Evolutionary conservation across 2,113 vertebrate genomes (phyloP).

Genomic region (Tachuris rubrigastra): DNA sequence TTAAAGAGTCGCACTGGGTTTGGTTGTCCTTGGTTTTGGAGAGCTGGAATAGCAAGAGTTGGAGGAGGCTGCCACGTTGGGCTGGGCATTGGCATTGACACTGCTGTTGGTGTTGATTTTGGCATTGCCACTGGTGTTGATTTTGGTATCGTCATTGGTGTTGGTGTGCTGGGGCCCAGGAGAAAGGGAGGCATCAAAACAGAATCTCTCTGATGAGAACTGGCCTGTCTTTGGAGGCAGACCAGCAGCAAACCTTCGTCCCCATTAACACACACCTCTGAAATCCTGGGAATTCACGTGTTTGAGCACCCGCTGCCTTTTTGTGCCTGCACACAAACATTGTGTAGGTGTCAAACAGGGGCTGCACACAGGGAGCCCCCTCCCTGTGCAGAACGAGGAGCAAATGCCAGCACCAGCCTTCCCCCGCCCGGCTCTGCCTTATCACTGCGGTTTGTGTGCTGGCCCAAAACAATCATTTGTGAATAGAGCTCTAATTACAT

Average conservation of each 20-base stretch:
- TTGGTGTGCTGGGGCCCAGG: background rate
- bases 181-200: background rate
- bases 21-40: background rate
- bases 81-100: background rate
- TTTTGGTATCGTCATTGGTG: background rate
- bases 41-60: background rate
- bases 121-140: background rate
- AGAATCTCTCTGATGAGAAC: fast-evolving
- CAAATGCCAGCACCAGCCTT: background rate
- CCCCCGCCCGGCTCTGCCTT: background rate
- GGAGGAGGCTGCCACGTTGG: background rate
- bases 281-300: background rate
- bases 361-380: background rate
- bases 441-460: background rate
- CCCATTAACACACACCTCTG: fast-evolving
- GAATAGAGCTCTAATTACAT: slow-evolving; percentile 56
- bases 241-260: background rate
- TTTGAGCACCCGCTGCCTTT: background rate
- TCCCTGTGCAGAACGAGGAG: background rate
- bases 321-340: background rate
- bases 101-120: background rate
- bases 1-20: background rate
- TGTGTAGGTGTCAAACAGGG: background rate
- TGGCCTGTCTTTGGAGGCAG: fast-evolving
- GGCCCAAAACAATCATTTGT: slow-evolving; percentile 49